A percentile compares a stretch with the other conserved stretches of the same genome.
Conservation (phyloP, 2,888 invertebrate species). For the Spodoptera picta region DNA sequence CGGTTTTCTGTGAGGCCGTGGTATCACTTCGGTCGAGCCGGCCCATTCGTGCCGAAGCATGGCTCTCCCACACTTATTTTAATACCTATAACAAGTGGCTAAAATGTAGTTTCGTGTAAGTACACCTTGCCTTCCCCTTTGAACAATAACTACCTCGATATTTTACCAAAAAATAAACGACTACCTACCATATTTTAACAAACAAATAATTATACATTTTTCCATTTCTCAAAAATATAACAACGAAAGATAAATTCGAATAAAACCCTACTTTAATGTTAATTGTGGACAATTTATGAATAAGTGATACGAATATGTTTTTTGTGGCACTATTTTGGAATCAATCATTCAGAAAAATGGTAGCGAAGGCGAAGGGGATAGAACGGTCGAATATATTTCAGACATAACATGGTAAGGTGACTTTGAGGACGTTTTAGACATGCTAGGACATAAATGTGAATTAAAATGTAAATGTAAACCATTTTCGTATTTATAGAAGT, state of each 20-base stretch:
- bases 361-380: slow-evolving; percentile 6
- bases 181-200: background rate
- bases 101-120: too few relatives aligned
- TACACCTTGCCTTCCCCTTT: too few relatives aligned
- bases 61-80: too few relatives aligned
- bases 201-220: background rate
- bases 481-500: background rate
- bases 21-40: too few relatives aligned
- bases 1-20: too few relatives aligned
- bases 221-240: background rate
- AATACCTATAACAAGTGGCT: too few relatives aligned
- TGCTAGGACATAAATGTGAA: slow-evolving; percentile 18
- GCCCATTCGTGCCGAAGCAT: too few relatives aligned
- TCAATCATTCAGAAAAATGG: background rate
- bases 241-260: background rate
- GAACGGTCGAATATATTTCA: slow-evolving; percentile 19
- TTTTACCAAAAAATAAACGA: too few relatives aligned
- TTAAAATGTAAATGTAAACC: slow-evolving; percentile 26
- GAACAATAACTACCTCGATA: too few relatives aligned
- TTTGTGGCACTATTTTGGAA: too few relatives aligned
- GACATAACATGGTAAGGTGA: slow-evolving; percentile 26
- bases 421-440: slow-evolving; percentile 13
- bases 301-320: too few relatives aligned
- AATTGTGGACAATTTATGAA: background rate
- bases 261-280: slow-evolving; percentile 9